Evolutionary conservation across 92 coral and sea anemone species (phyloP), one percentile per base, ranked within the genome.

Genomic region (Diadumene lineata): DNA sequence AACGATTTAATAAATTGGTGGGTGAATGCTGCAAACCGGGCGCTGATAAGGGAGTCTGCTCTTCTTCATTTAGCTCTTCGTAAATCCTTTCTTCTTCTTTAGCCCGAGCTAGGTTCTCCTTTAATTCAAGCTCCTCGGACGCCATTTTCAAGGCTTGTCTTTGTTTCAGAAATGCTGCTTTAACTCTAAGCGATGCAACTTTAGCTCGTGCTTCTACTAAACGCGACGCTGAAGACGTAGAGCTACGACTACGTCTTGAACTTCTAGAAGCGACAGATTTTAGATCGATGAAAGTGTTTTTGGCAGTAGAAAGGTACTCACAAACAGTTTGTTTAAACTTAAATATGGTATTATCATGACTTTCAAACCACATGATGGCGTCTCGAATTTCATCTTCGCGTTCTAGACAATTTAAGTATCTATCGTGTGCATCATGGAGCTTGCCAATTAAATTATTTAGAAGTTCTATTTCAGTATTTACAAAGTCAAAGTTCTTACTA

Each of bases 1-100:
- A 69, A 28, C 34, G 13, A 28, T 62, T 46, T 2, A 53, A 11
- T 29, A 53, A 25, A n/a, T 48, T 70, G 26, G 72, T 16, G 50
- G 75, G 30, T 18, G 55, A 64, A 46, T 29, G 63, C 17, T 26
- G 64, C 29, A 70, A 30, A 28, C 64, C 26, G 22, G 17, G 38
- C n/a, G 50, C 33, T 16, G 64, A 70, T 27, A 17, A 9, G 1
- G 75, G 75, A 0, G 75, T 70, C 8, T 25, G 50, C 28, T 74
- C 72, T 13, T 73, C 73, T 60, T 61, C 32, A 1, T 76, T 83
- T 72, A 72, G 70, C 44, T 85, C 71, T 77, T 85, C 82, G 28
- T 78, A 89, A n/a, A 73, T 61, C 25, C 71, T 68, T 76, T 80
- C 91, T 72, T 86, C 96, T 62, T 77, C 76, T 50, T 81, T 81